A percentile compares a stretch with the other conserved stretches of the same genome.
Conservation (phyloP, 2,797 vertebrate genomes). For the Peromyscus aztecus region DNA sequence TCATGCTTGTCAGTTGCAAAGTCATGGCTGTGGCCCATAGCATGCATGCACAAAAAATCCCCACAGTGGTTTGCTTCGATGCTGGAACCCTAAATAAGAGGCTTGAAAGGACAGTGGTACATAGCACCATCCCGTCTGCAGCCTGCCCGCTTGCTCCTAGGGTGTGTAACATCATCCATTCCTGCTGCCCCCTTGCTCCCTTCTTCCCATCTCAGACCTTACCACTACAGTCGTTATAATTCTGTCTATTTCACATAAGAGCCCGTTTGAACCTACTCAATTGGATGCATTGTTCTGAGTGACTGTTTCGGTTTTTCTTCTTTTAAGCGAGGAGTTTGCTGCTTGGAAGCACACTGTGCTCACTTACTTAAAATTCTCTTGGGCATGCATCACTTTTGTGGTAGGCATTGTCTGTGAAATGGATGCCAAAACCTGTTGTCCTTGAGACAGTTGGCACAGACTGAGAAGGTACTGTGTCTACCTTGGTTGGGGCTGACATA, state of each 20-base stretch:
- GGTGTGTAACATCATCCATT: background rate
- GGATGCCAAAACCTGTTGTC: background rate
- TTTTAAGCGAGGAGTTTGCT: conserved; percentile 1
- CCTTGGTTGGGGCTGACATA: background rate
- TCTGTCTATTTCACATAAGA: background rate
- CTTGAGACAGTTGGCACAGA: background rate
- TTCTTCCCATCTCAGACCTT: background rate
- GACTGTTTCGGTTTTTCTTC: conserved; percentile 23
- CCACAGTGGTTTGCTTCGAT: background rate
- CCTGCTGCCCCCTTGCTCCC: background rate
- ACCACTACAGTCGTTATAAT: background rate
- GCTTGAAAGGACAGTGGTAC: background rate
- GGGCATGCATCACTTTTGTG: background rate
- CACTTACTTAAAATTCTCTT: background rate
- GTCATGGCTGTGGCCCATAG: background rate
- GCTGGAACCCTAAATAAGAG: background rate
- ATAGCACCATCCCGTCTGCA: background rate
- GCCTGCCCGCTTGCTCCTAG: background rate
- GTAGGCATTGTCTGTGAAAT: background rate
- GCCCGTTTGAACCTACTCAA: background rate
- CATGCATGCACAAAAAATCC: too few species aligned
- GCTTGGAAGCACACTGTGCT: background rate
- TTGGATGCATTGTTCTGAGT: background rate
- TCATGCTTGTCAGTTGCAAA: too few species aligned
- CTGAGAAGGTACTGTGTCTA: background rate